Percentiles rank a stretch among this genome's conserved stretches.
phyloP scores from a whole-genome alignment of 2,797 vertebrate species.

The Xenopus petersii region DNA sequence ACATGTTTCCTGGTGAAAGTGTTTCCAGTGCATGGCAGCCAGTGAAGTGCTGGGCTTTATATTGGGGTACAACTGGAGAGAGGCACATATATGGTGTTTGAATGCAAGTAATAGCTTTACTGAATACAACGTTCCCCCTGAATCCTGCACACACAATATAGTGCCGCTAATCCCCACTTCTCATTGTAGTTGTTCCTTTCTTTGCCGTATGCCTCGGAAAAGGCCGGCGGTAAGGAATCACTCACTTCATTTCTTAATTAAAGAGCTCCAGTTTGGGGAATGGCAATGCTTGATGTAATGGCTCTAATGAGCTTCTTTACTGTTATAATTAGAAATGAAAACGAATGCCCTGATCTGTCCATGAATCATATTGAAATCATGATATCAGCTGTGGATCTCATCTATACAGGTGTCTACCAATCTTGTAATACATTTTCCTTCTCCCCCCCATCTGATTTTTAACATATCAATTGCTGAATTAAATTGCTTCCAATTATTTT shows the following conservation, averaged over 20 bases:
- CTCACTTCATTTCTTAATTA: constrained; percentile 35
- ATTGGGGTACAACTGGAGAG: too few relatives aligned
- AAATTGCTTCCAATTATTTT: constrained; percentile 19
- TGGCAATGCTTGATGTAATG: constrained; percentile 35
- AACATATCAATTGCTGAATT: constrained; percentile 30
- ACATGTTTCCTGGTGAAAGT: too few relatives aligned
- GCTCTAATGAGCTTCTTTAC: constrained; percentile 44
- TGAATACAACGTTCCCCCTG: too few relatives aligned
- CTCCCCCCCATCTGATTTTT: constrained; percentile 5
- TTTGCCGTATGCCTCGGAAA: background rate
- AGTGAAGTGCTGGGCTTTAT: too few relatives aligned
- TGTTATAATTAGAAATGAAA: constrained; percentile 47
- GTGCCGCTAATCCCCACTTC: background rate
- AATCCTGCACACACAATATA: too few relatives aligned
- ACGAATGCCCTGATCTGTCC: constrained; percentile 16
- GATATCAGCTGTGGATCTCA: background rate
- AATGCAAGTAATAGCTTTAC: too few relatives aligned
- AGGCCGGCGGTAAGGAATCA: constrained; percentile 28
- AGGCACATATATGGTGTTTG: too few relatives aligned
- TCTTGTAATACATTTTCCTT: background rate
- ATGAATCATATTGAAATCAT: constrained; percentile 19
- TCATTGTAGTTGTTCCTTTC: constrained; percentile 12
- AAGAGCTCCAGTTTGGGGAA: constrained; percentile 41
- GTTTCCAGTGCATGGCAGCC: too few relatives aligned
- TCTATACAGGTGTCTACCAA: background rate